Base-by-base conservation (phyloP, 35 echinoderm and acorn worm genomes). In the Diadema setosum region DNA sequence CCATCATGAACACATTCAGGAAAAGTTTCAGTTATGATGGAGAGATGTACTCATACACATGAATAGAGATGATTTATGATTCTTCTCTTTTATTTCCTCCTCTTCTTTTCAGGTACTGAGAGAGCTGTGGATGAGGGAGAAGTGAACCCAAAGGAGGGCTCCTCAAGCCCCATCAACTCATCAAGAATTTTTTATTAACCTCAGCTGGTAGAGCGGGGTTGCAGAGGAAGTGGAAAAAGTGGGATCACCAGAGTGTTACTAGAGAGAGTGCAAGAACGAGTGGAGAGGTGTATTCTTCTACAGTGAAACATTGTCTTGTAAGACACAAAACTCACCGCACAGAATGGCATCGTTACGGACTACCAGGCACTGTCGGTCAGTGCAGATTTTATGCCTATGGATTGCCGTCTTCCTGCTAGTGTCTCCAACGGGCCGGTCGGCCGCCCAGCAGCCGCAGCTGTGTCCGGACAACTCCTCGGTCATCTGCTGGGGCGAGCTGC, bases 311-410 rank as follows among this genome's bases (percentile, higher is more conserved):
- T 24, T 11, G 37, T 18, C 27, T 32, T 33, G 2, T 33, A 34
- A 67, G 16, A 67, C 6, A 14, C 5, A 67, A 33, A 6, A 67
- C 30, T 33, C 63, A 33, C 18, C 8, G 14, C 37, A 78, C 33
- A 78, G n/a, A 44, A 78, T 78, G 73, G 73, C 73, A 41, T 6
- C 40, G 44, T 43, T 78, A 15, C 73, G 73, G 73, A 78, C 73
- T 78, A 78, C 27, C 29, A 78, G 7, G 27, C 44, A 41, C 40
- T 15, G 39, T 44, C 17, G 24, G 24, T 21, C 40, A 44, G 73
- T 78, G 5, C 24, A 78, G 35, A n/a, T n/a, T n/a, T 9, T 44
- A 16, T 78, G 36, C 73, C 20, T 44, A 25, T 42, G 12, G 12
- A 26, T 78, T 7, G 25, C 12, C 3, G 12, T 78, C 73, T 9